Evolutionary conservation across 2,797 vertebrate species (phyloP).

Genomic region (Vireo griseus): DNA sequence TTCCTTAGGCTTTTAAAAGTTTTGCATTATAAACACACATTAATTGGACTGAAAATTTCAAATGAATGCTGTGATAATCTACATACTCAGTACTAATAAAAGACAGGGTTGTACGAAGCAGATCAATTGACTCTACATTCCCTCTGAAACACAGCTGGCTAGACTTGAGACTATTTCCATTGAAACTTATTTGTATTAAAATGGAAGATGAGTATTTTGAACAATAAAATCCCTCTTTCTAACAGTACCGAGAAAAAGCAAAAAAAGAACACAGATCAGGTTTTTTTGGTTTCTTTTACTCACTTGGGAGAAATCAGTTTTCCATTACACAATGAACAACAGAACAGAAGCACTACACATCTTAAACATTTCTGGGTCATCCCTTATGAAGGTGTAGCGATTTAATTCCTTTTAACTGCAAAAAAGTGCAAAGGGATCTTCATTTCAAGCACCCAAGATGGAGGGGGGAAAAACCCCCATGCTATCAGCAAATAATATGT

Average conservation of each 20-base stretch:
- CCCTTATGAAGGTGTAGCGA: not conserved
- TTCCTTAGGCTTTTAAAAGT: not conserved
- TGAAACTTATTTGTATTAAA: not conserved
- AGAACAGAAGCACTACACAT: slow-evolving; percentile 5
- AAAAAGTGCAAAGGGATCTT: not conserved
- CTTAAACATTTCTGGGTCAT: not conserved
- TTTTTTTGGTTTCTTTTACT: not conserved
- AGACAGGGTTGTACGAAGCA: not conserved
- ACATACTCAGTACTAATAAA: not conserved
- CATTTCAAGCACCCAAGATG: not conserved
- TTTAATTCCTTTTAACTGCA: not conserved
- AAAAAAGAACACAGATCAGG: not conserved
- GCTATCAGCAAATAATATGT: not conserved
- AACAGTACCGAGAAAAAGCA: slow-evolving; percentile 8
- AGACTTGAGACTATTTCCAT: not conserved
- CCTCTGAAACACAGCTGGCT: not conserved
- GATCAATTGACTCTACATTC: fast-evolving
- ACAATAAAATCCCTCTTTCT: not conserved
- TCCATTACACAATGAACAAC: slow-evolving; percentile 16
- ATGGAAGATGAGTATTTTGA: not conserved
- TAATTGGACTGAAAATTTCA: not conserved
- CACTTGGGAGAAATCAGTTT: slow-evolving; percentile 18
- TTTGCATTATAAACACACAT: not conserved
- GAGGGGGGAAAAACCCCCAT: fast-evolving
- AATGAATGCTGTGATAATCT: not conserved